Conservation (phyloP, 2,888 invertebrate species). For the Laothoe populi region DNA sequence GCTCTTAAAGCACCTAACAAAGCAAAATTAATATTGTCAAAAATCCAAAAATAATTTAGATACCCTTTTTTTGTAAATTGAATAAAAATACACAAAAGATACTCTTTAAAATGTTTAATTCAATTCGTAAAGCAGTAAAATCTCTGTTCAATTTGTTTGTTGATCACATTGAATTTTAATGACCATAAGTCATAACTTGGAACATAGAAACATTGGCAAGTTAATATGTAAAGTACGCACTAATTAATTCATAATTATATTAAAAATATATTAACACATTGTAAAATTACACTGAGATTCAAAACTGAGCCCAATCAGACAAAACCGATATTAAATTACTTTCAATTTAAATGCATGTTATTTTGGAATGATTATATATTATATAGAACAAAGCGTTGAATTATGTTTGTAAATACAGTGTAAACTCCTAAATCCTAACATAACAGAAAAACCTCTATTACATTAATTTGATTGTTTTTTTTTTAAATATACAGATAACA, state of each 20-base stretch:
- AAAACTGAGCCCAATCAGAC: conserved; percentile 38
- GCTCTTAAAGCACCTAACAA: not conserved
- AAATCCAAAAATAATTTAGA: too few species aligned
- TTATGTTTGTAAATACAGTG: too few species aligned
- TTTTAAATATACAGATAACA: too few species aligned
- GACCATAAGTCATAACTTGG: conserved; percentile 29
- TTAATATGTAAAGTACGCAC: conserved; percentile 36
- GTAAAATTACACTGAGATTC: conserved; percentile 43
- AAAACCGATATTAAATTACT: conserved; percentile 26
- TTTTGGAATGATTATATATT: conserved; percentile 25
- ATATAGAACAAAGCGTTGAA: not conserved
- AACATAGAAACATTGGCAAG: conserved; percentile 43
- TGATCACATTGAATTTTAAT: conserved; percentile 11
- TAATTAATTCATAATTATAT: conserved; percentile 31
- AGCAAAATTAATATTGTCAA: not conserved
- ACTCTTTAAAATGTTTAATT: conserved; percentile 14
- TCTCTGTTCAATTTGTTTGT: not conserved
- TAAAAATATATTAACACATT: conserved; percentile 33
- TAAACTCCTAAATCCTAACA: too few species aligned
- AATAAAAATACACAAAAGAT: not conserved
- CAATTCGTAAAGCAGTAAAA: not conserved
- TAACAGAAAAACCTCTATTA: too few species aligned
- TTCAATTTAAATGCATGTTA: conserved; percentile 22
- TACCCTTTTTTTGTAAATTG: not conserved
- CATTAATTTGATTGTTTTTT: too few species aligned